Conservation (phyloP, 1,140 invertebrate species). For the Mya arenaria region DNA sequence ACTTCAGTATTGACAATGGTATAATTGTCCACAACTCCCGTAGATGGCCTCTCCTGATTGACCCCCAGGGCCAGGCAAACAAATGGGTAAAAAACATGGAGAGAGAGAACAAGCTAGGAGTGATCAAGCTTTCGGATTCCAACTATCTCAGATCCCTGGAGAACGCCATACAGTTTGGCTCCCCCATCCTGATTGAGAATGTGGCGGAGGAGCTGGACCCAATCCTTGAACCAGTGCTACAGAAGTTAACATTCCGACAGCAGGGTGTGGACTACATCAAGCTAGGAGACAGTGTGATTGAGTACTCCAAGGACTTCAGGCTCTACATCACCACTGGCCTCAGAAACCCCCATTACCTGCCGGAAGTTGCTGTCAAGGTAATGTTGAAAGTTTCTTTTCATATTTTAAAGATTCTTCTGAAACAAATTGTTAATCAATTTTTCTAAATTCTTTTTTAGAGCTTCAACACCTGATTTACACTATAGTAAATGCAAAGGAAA, state of each 20-base stretch:
- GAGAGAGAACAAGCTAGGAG: conserved; percentile 78
- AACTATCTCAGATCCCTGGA: conserved; percentile 80
- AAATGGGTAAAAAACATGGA: conserved; percentile 97
- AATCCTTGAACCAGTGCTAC: conserved; percentile 79
- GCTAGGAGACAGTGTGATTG: conserved; percentile 80
- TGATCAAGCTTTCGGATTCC: conserved; percentile 80
- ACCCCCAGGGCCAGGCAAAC: conserved; percentile 82
- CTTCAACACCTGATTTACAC: too few species aligned
- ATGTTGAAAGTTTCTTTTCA: too few species aligned
- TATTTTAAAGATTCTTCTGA: too few species aligned
- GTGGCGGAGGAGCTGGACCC: conserved; percentile 81
- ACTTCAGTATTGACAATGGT: conserved; percentile 82
- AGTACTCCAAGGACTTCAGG: conserved; percentile 79
- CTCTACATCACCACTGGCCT: conserved; percentile 81
- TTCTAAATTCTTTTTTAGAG: too few species aligned
- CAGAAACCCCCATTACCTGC: conserved; percentile 81
- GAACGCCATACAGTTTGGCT: conserved; percentile 81
- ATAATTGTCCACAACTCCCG: conserved; percentile 81
- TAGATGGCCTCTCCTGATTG: conserved; percentile 81
- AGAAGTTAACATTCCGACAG: conserved; percentile 80
- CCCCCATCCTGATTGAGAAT: conserved; percentile 81
- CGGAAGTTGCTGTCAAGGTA: conserved; percentile 81
- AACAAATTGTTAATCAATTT: too few species aligned
- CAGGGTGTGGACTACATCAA: conserved; percentile 81
- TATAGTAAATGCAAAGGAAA: too few species aligned